Evolutionary conservation across 2,797 vertebrate genomes (phyloP), one percentile per base, ranked within the genome.

Genomic region (Melanogrammus aeglefinus): DNA sequence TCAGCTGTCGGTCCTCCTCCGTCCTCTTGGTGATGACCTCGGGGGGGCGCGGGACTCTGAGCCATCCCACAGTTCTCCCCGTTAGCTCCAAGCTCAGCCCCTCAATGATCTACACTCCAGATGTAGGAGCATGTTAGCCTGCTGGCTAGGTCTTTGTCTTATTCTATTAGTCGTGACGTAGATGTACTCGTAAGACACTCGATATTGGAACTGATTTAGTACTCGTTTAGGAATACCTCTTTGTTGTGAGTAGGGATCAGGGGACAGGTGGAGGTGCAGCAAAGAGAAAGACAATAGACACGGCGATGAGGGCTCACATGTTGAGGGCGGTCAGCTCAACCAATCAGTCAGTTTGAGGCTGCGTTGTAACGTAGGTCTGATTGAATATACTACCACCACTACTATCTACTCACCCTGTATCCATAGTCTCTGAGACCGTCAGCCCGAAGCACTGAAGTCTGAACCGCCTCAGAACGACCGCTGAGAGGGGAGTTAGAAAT

Each of bases 91-190:
- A 1, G 21, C 12, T 63, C 57, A 63, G n/a, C 57, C n/a, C 57
- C 44, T n/a, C 57, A 24, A 82, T 85, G 78, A 66, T 66, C 81
- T 71, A 81, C 72, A 35, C 38, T 76, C 72, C 80, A 80, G 79
- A 81, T 77, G 83, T 72, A n/a, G 71, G 73, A 80, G 82, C 79
- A 88, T 77, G 80, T 83, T 72, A 85, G 86, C 57, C 75, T 79
- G 78, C 79, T 74, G 77, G 82, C 44, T 87, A 73, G 76, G 76
- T 82, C 31, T 79, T 44, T 84, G 44, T 35, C 18, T 31, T 74
- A 29, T 76, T 38, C 75, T 72, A 14, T 73, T 78, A 47, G 36
- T 78, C 57, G 76, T 82, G 84, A 87, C 75, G 79, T 79, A 78
- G 77, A 63, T 63, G 57, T 63, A 8, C 21, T 63, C 9, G 57